Evolutionary conservation across 2,888 invertebrate species (phyloP).

Genomic region (Nematopogon swammerdamellus): DNA sequence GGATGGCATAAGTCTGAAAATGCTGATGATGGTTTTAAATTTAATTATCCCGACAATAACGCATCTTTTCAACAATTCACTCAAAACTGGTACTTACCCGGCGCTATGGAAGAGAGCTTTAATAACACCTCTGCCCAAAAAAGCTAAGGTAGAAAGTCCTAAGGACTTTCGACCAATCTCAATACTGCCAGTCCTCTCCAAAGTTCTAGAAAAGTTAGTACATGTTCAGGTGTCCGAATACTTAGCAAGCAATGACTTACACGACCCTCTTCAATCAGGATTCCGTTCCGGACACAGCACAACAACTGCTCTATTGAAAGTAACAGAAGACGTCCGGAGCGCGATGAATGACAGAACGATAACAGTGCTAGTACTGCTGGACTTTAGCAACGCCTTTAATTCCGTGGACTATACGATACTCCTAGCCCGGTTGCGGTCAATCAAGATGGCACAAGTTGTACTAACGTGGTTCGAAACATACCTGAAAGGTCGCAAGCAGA

Average conservation of each 20-base stretch:
- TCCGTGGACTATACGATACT: neutral
- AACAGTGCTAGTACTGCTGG: neutral
- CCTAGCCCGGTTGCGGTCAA: neutral
- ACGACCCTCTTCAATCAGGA: neutral
- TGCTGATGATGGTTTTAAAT: neutral
- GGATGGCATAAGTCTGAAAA: neutral
- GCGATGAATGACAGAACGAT: neutral
- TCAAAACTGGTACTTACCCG: neutral
- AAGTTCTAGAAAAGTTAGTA: neutral
- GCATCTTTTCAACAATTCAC: neutral
- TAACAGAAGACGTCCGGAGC: neutral
- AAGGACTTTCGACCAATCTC: neutral
- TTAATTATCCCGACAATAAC: neutral
- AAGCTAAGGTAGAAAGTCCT: neutral
- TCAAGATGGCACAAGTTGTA: neutral
- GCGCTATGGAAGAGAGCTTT: neutral
- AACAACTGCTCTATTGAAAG: neutral
- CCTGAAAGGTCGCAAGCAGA: neutral
- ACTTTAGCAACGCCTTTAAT: neutral
- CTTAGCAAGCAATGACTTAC: neutral
- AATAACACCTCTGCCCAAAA: neutral
- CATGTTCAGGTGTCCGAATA: neutral
- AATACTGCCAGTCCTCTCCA: neutral
- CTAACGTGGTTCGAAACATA: neutral
- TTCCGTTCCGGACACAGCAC: neutral